These are phyloP conservation scores for Bambusicola thoracicus DNA, from an alignment of 2,113 vertebrate species.

Conservation along the genomic window DNA sequence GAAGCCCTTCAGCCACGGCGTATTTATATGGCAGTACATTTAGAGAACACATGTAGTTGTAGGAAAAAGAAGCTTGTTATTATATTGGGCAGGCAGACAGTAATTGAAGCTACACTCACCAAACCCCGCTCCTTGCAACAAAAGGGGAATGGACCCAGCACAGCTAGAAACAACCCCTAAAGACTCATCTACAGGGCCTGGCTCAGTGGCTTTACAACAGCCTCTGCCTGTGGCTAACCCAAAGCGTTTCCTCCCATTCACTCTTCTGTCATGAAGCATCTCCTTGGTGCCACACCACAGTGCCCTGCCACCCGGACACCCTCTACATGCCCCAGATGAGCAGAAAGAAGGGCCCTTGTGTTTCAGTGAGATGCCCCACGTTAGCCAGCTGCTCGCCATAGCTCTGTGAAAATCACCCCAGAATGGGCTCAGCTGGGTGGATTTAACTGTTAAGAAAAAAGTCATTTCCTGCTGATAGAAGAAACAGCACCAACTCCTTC, in stretches of 20 bases:
- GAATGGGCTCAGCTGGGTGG: background rate
- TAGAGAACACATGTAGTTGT: background rate
- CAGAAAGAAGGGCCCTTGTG: background rate
- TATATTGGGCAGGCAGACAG: background rate
- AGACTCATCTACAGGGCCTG: background rate
- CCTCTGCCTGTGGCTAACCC: background rate
- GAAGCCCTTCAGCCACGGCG: background rate
- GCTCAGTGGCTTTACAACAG: background rate
- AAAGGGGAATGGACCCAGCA: background rate
- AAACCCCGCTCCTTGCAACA: background rate
- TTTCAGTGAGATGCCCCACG: background rate
- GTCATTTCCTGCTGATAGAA: background rate
- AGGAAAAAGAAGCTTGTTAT: background rate
- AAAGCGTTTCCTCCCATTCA: background rate
- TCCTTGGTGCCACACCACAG: background rate
- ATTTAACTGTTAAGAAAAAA: constrained; percentile 25
- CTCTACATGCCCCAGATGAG: background rate
- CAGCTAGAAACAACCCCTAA: background rate
- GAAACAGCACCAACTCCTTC: background rate
- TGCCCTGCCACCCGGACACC: background rate
- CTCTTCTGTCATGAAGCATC: background rate
- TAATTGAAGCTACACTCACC: background rate
- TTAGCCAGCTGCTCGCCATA: background rate
- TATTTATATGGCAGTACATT: background rate
- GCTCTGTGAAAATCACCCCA: background rate